These are phyloP conservation scores for Erebia epiphron DNA, from an alignment of 2,888 invertebrate species.

Conservation along the genomic window DNA sequence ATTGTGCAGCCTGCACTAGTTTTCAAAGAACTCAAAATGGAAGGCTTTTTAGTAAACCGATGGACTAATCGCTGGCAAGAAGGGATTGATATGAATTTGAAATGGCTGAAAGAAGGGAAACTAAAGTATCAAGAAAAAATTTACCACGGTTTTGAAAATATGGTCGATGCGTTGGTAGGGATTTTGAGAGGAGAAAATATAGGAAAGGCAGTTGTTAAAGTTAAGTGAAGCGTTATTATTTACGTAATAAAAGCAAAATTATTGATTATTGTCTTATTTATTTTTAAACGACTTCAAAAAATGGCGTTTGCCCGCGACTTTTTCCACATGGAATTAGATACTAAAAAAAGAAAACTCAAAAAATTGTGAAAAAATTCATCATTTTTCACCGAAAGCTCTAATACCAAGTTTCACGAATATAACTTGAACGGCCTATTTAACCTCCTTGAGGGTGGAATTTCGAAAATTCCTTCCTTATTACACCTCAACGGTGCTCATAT, in stretches of 20 bases:
- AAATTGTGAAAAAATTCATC: too few relatives aligned
- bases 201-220: slow-evolving; percentile 88
- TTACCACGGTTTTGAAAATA: slow-evolving; percentile 88
- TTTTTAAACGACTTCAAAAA: too few relatives aligned
- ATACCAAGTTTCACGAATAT: too few relatives aligned
- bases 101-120: slow-evolving; percentile 87
- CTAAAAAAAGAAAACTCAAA: too few relatives aligned
- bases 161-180: slow-evolving; percentile 86
- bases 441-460: too few relatives aligned
- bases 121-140: slow-evolving; percentile 87
- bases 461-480: too few relatives aligned
- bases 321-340: too few relatives aligned
- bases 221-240: slow-evolving; percentile 51
- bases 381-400: too few relatives aligned
- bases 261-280: not conserved
- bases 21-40: slow-evolving; percentile 85
- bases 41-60: slow-evolving; percentile 84
- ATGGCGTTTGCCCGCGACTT: too few relatives aligned
- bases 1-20: slow-evolving; percentile 84
- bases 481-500: too few relatives aligned
- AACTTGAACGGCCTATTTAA: too few relatives aligned
- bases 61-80: slow-evolving; percentile 85
- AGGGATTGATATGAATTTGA: slow-evolving; percentile 84
- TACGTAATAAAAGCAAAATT: not conserved
- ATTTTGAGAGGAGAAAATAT: slow-evolving; percentile 85